These are phyloP conservation scores for Hypothenemus hampei DNA, from an alignment of 1,140 invertebrate genomes.

Conservation along the genomic window DNA sequence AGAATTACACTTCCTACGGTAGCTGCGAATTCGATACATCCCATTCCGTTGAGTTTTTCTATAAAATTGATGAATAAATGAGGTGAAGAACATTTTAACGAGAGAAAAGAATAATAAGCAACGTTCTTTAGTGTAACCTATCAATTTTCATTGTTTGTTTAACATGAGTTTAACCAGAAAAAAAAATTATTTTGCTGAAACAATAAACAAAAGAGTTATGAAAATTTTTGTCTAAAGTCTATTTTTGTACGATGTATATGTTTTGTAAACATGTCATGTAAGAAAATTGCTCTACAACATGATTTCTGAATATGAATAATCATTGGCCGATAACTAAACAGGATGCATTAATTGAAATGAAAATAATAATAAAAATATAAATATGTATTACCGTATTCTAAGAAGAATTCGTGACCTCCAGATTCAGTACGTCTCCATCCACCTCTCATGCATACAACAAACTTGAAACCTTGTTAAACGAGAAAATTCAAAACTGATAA, in stretches of 20 bases:
- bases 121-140: no score
- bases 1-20: conserved; percentile 72
- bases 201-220: conserved; percentile 5
- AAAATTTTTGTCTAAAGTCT: conserved; percentile 7
- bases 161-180: no score
- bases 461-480: not conserved
- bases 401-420: conserved; percentile 42
- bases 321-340: not conserved
- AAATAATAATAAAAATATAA: not conserved
- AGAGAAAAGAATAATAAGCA: no score
- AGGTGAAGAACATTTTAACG: no score
- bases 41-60: conserved; percentile 43
- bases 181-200: not conserved
- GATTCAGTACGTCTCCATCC: conserved; percentile 42
- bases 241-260: conserved; percentile 1
- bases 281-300: no score
- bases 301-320: not conserved
- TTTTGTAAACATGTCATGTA: conserved; percentile 8
- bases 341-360: not conserved
- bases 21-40: conserved; percentile 74
- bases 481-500: not conserved
- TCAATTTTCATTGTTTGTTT: no score
- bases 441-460: conserved; percentile 22
- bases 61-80: conserved; percentile 11
- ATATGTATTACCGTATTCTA: conserved; percentile 41